A percentile compares a stretch with the other conserved stretches of the same genome.
Conservation (phyloP, 2,797 vertebrate genomes). For the Limosa lapponica region DNA sequence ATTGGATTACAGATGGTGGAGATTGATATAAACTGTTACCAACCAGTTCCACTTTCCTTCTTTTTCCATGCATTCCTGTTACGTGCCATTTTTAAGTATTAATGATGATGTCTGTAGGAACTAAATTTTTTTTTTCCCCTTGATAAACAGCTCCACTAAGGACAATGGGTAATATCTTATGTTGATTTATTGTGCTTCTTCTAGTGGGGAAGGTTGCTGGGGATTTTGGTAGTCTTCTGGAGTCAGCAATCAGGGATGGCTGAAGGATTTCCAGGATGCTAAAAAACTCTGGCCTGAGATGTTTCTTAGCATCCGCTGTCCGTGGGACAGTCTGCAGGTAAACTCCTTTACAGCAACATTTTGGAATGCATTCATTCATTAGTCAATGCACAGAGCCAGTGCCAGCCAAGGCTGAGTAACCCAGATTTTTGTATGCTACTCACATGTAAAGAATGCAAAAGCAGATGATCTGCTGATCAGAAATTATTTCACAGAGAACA, state of each 20-base stretch:
- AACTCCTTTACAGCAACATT: background rate
- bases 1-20: background rate
- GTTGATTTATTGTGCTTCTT: background rate
- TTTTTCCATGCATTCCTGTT: fast-evolving
- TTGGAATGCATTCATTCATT: background rate
- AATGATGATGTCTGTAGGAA: background rate
- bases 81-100: fast-evolving
- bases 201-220: background rate
- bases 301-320: background rate
- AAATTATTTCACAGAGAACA: slow-evolving; percentile 20
- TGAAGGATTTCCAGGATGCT: background rate
- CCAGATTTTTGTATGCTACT: background rate
- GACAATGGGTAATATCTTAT: background rate
- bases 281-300: background rate
- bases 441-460: background rate
- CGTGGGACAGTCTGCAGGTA: background rate
- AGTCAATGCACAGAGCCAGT: background rate
- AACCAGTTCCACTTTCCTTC: background rate
- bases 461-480: slow-evolving; percentile 10
- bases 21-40: background rate
- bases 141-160: background rate
- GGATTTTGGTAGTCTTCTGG: background rate
- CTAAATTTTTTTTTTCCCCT: background rate
- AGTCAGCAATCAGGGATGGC: background rate
- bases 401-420: background rate